These are phyloP conservation scores for Julus scandinavius DNA, from an alignment of 2,888 invertebrate genomes.

Conservation along the genomic window DNA sequence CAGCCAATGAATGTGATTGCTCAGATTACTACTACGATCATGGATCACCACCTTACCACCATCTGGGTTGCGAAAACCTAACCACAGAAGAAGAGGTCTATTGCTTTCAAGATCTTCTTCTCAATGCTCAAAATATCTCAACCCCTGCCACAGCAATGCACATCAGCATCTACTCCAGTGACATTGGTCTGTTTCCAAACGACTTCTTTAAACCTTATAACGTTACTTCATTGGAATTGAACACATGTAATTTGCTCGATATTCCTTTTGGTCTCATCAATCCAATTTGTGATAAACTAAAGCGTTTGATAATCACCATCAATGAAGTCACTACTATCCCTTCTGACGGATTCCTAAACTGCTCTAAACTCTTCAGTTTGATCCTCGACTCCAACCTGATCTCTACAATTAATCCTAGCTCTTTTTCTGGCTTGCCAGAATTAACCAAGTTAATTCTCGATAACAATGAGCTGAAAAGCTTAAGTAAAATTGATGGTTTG, in stretches of 20 bases:
- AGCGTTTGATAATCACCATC: neutral
- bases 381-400: neutral
- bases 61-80: neutral
- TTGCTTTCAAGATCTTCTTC: neutral
- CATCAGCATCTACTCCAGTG: neutral
- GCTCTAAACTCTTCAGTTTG: neutral
- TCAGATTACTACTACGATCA: constrained; percentile 4
- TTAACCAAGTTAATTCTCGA: neutral
- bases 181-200: neutral
- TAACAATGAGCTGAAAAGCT: neutral
- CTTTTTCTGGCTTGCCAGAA: neutral
- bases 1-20: neutral
- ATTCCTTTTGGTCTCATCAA: neutral
- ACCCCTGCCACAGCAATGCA: neutral
- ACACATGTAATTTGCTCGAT: neutral
- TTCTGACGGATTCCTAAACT: neutral
- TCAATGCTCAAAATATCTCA: neutral
- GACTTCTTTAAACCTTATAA: neutral
- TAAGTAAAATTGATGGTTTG: neutral
- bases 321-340: neutral
- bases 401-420: neutral
- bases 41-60: constrained; percentile 21
- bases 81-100: neutral
- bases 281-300: neutral
- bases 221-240: neutral